phyloP scores from a whole-genome alignment of 2,113 vertebrate species.

The Barnardius zonarius region DNA sequence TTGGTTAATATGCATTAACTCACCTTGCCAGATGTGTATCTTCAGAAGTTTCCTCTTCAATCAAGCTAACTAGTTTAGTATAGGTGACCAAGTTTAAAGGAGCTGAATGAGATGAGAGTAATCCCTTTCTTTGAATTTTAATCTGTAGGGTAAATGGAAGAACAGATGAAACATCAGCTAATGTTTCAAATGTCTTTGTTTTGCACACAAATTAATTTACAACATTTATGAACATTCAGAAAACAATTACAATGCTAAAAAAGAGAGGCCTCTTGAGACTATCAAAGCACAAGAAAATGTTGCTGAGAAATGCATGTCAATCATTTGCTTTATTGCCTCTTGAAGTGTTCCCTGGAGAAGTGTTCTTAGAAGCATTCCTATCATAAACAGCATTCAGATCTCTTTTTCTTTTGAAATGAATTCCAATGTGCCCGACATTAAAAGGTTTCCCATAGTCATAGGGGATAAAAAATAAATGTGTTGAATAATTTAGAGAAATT shows the following conservation, averaged over 20 bases:
- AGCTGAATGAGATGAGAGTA: not conserved
- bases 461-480: not conserved
- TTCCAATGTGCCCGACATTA: not conserved
- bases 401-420: not conserved
- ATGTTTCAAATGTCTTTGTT: not conserved
- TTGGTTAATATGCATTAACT: not conserved
- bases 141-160: not conserved
- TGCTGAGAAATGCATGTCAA: not conserved
- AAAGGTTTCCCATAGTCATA: not conserved
- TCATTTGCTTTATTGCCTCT: not conserved
- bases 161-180: not conserved
- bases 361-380: not conserved
- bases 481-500: constrained; percentile 1
- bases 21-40: not conserved
- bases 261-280: not conserved
- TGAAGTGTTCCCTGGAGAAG: constrained; percentile 16
- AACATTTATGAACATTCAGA: not conserved
- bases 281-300: not conserved
- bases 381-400: not conserved
- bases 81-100: not conserved
- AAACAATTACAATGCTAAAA: not conserved
- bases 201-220: not conserved
- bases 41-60: not conserved
- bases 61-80: not conserved
- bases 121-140: not conserved